Evolutionary conservation across 2,888 invertebrate genomes (phyloP), one percentile per base, ranked within the genome.

Genomic region (Biston stratarius): DNA sequence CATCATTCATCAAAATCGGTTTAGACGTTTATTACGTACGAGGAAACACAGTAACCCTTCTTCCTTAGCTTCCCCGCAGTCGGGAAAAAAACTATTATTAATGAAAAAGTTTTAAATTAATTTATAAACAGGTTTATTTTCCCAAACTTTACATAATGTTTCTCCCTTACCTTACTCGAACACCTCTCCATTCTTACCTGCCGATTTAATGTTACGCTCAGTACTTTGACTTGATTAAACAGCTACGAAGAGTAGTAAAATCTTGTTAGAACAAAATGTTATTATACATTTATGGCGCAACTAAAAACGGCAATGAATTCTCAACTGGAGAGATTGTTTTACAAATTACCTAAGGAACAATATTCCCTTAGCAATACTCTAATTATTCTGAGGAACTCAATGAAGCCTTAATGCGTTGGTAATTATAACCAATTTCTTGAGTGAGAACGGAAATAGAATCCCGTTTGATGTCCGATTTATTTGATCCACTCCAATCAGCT

Each of bases 281-380:
- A 76, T 81, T 80, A 80, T 74, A 51, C 60, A 64, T 68, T 68
- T 68, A 68, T 68, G 55, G 40, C 56, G 45, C 72, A 64, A 72
- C 74, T 70, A 70, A 70, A 64, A 65, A 68, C 58, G 57, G 68
- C 64, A 59, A 55, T 64, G 61, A 69, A 62, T 62, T 60, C 44
- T 55, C 55, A 42, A 61, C 49, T 42, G 53, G 36, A 52, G 69
- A 76, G 81, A 83, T 84, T 83, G 82, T 82, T 84, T 83, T 76
- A 77, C 80, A 86, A 86, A 86, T 87, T 84, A 78, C 81, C 74
- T 74, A 72, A 75, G 79, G 78, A 76, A 80, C 78, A 79, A 83
- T 80, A 76, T 74, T 76, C 74, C 77, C 74, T 73, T 75, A 81
- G 81, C 77, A 81, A 77, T 76, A 72, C 67, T 64, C 73, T 72